Evolutionary conservation across 1,140 invertebrate genomes (phyloP), one percentile per base, ranked within the genome.

Genomic region (Drosophila bifasciata): DNA sequence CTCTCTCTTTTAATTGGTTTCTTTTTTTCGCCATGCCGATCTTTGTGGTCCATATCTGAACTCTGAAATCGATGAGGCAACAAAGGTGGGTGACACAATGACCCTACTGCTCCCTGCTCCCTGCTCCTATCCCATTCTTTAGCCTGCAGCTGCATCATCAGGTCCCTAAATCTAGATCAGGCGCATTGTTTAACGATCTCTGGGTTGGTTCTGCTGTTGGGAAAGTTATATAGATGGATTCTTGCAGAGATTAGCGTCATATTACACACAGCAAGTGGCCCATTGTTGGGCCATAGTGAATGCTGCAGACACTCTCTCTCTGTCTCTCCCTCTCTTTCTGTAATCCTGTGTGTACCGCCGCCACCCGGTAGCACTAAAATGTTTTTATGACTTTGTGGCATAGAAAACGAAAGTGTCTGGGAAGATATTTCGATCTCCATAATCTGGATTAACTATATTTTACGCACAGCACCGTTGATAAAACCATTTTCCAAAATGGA

Each of bases 201-300:
- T 62, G 61, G 46, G 48, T 32, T 11, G 25, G 6, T 25, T 51
- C 39, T 51, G 21, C 7, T 43, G 32, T 3, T 88, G 77, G 78
- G 83, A 86, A 86, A 78, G 61, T 61, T 74, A 62, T 77, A 40
- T 39, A 48, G 52, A 49, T 21, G 41, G 21, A 84, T 81, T 88
- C 68, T 75, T 46, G 57, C 76, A 50, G 57, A 80, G 80, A 86
- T 85, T 76, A 86, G 81, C 64, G 76, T 85, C 80, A 76, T 86
- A 70, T 85, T 85, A 86, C 80, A 66, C 58, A 76, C 76, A 86
- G 81, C 81, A 77, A 86, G 81, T 80, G 80, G 63, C 46, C 71
- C 55, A 45, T 74, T 51, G 43, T 59, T 52, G 58, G 58, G 48
- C 43, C 52, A 48, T 25, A 57, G 55, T 25, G 63, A 41, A 75